Conservation (phyloP, 2,888 invertebrate species). For the Eulithis prunata region DNA sequence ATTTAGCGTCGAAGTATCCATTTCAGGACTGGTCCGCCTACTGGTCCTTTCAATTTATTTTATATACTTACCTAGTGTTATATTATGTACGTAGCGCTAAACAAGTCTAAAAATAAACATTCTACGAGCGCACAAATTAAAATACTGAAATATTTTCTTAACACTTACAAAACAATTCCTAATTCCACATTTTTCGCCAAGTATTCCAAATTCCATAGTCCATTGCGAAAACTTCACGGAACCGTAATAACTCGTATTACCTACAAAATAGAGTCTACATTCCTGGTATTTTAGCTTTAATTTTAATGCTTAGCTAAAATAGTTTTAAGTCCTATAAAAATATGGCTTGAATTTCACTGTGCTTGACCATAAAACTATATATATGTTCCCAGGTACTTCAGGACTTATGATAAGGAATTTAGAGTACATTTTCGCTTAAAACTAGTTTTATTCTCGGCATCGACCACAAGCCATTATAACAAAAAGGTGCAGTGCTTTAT, state of each 20-base stretch:
- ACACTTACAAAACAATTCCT: slow-evolving; percentile 13
- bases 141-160: slow-evolving; percentile 11
- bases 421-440: slow-evolving; percentile 7
- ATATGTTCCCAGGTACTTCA: not conserved
- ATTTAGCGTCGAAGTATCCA: too few species aligned
- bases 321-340: not conserved
- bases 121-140: slow-evolving; percentile 2
- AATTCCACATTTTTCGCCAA: slow-evolving; percentile 15
- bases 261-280: not conserved
- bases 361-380: not conserved
- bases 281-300: not conserved
- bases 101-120: not conserved
- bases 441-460: slow-evolving; percentile 13
- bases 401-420: not conserved
- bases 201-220: slow-evolving; percentile 15
- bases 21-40: too few species aligned
- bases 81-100: too few species aligned
- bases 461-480: slow-evolving; percentile 11
- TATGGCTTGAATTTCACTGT: slow-evolving; percentile 3
- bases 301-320: not conserved
- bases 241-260: slow-evolving; percentile 6
- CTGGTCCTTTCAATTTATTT: too few species aligned
- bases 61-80: too few species aligned
- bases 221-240: slow-evolving; percentile 1
- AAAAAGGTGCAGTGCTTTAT: slow-evolving; percentile 20